A percentile compares a stretch with the other conserved stretches of the same genome.
phyloP scores from a whole-genome alignment of 2,797 vertebrate species.

The Glyptemys insculpta region DNA sequence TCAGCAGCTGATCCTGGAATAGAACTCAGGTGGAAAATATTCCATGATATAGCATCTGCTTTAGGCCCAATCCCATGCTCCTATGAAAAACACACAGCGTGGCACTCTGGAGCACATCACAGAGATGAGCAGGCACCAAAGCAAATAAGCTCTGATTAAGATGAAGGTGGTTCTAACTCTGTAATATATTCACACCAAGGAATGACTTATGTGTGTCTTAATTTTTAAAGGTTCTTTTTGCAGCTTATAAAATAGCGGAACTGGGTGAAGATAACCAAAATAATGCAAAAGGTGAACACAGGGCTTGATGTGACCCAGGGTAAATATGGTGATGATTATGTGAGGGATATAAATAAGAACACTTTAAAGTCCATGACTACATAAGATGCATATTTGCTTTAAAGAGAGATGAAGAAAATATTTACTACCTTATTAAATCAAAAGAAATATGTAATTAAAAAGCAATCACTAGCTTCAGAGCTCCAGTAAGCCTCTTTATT shows the following conservation, averaged over 20 bases:
- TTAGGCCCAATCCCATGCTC: not conserved
- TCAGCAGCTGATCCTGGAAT: not conserved
- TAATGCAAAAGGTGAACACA: slow-evolving; percentile 26
- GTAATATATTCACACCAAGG: not conserved
- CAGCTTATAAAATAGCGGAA: slow-evolving; percentile 13
- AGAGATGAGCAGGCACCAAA: accelerated
- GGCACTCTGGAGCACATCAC: not conserved
- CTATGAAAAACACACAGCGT: not conserved
- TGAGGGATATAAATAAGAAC: slow-evolving; percentile 40
- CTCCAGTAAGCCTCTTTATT: slow-evolving; percentile 72
- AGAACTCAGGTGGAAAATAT: not conserved
- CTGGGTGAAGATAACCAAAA: slow-evolving; percentile 30
- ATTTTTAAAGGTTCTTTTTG: slow-evolving; percentile 4
- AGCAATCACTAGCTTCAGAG: slow-evolving; percentile 73
- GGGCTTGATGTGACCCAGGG: slow-evolving; percentile 42
- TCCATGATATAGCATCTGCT: not conserved
- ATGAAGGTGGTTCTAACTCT: not conserved
- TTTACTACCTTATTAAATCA: slow-evolving; percentile 78
- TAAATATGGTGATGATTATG: slow-evolving; percentile 63
- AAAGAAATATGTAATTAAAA: slow-evolving; percentile 81
- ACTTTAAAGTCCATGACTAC: slow-evolving; percentile 28
- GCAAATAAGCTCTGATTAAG: not conserved
- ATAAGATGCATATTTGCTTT: slow-evolving; percentile 66
- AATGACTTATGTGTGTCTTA: not conserved
- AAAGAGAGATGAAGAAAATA: slow-evolving; percentile 78